These are phyloP conservation scores for Nomada goodeniana DNA, from an alignment of 2,888 invertebrate genomes.

Conservation along the genomic window DNA sequence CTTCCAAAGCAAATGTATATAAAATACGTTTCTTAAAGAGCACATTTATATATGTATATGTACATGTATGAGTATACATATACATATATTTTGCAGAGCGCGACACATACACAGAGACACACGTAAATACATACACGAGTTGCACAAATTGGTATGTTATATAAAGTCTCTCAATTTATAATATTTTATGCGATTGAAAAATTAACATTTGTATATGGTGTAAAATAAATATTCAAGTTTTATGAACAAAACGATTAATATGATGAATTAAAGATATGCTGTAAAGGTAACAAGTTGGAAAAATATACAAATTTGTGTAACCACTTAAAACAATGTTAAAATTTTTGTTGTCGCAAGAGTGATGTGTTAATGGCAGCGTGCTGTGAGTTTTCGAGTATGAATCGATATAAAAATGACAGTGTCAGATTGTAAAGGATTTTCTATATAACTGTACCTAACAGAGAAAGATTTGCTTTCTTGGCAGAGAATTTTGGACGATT, in stretches of 20 bases:
- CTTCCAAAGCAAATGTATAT: constrained; percentile 38
- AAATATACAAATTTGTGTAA: constrained; percentile 60
- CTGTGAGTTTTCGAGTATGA: constrained; percentile 50
- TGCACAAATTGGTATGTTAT: constrained; percentile 33
- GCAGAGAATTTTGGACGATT: constrained; percentile 34
- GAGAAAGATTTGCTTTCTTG: constrained; percentile 21
- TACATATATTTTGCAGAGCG: constrained; percentile 22
- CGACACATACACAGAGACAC: constrained; percentile 15
- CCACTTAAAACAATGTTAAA: constrained; percentile 34
- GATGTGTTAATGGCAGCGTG: constrained; percentile 61
- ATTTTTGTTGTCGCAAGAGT: constrained; percentile 56
- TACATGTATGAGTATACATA: constrained; percentile 27
- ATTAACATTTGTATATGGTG: background rate
- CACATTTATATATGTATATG: constrained; percentile 39
- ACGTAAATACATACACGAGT: constrained; percentile 36
- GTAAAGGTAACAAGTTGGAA: background rate
- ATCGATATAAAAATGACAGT: constrained; percentile 18
- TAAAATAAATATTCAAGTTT: background rate
- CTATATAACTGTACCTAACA: constrained; percentile 9
- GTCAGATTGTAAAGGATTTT: constrained; percentile 31
- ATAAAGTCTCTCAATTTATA: background rate
- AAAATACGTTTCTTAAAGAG: constrained; percentile 32
- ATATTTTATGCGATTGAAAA: background rate
- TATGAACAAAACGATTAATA: background rate
- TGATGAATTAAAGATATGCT: background rate